Evolutionary conservation across 2,113 vertebrate species (phyloP).

Genomic region (Triplophysa siluroides): DNA sequence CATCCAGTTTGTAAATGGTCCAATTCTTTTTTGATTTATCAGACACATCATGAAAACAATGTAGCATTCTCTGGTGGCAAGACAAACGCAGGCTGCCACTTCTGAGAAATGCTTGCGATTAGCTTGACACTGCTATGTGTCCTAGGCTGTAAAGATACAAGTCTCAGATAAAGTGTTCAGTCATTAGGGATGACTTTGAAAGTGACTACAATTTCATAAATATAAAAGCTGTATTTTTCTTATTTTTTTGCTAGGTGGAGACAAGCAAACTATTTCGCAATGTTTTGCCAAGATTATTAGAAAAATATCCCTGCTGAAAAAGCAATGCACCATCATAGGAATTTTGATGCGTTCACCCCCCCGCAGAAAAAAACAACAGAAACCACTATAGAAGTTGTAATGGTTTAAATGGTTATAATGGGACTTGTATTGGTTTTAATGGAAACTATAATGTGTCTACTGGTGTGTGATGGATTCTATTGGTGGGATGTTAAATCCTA

Average conservation of each 20-base stretch:
- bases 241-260: neutral
- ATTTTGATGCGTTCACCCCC: no score
- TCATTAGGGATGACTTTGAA: slow-evolving; percentile 1
- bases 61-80: slow-evolving; percentile 31
- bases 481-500: no score
- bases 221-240: neutral
- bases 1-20: slow-evolving; percentile 43
- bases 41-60: slow-evolving; percentile 44
- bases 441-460: no score
- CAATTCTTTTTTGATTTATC: slow-evolving; percentile 49
- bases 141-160: neutral
- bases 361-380: no score
- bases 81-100: slow-evolving; percentile 23
- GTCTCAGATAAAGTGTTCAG: neutral
- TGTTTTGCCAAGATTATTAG: no score
- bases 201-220: neutral
- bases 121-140: neutral
- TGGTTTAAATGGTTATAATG: no score
- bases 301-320: no score
- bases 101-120: slow-evolving; percentile 25
- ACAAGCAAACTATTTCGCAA: neutral
- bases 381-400: no score
- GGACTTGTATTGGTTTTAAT: no score
- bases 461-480: no score
- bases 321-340: no score